phyloP scores from a whole-genome alignment of 2,113 vertebrate genomes.

The Oreochromis tanganicae region DNA sequence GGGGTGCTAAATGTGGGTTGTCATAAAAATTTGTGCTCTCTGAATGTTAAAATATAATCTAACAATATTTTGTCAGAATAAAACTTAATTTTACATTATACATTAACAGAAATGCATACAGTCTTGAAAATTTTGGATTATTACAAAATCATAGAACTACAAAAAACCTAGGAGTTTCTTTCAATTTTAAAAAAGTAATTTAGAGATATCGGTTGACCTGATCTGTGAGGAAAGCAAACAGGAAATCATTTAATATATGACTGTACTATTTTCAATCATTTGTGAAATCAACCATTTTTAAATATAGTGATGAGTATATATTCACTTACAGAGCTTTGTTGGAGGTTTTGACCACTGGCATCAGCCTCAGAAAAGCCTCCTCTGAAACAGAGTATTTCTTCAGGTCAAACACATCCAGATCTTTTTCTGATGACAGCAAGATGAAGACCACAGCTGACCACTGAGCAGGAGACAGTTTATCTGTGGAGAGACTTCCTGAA shows the following conservation, averaged over 20 bases:
- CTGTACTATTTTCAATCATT: neutral
- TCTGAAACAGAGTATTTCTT: neutral
- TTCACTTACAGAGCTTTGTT: neutral
- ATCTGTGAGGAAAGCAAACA: neutral
- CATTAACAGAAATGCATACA: neutral
- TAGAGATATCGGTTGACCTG: neutral
- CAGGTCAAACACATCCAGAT: neutral
- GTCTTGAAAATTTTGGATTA: neutral
- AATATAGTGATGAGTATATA: neutral
- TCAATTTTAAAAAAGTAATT: neutral
- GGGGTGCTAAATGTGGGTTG: neutral
- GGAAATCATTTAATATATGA: neutral
- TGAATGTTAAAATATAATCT: neutral
- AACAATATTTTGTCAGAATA: neutral
- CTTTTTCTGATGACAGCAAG: neutral
- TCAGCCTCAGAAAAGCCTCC: neutral
- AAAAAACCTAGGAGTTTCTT: neutral
- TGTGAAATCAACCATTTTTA: neutral
- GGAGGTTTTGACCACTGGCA: neutral
- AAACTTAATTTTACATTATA: neutral
- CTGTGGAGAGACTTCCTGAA: neutral
- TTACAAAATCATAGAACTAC: neutral
- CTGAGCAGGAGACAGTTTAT: neutral
- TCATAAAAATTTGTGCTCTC: neutral
- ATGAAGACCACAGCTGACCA: neutral